A percentile compares a stretch with the other conserved stretches of the same genome.
Evolutionary conservation across 35 echinoderm and acorn worm species (phyloP).

Genomic region (Holothuria glaberrima): DNA sequence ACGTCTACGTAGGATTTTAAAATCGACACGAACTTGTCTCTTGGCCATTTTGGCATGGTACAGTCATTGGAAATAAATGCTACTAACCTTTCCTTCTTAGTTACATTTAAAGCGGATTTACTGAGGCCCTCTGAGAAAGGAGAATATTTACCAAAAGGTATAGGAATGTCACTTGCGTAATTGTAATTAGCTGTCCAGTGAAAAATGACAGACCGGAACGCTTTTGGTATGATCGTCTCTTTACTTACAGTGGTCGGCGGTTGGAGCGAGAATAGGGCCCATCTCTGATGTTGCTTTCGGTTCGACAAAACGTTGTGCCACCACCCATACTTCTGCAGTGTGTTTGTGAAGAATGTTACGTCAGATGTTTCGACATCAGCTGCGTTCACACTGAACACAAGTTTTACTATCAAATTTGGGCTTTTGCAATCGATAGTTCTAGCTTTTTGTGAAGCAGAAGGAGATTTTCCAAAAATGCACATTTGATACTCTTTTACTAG

Average conservation of each 20-base stretch:
- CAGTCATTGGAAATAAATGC: slow-evolving; percentile 22
- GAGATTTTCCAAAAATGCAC: slow-evolving; percentile 24
- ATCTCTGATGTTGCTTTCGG: background rate
- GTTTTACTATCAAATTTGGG: background rate
- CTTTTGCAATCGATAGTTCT: background rate
- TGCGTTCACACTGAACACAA: background rate
- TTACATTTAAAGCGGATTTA: background rate
- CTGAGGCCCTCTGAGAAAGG: background rate
- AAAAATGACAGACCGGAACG: background rate
- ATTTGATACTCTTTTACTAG: background rate
- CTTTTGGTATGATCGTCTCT: slow-evolving; percentile 45
- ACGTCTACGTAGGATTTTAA: slow-evolving; percentile 10
- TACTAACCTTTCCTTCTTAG: slow-evolving; percentile 10
- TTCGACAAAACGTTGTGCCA: background rate
- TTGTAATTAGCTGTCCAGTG: slow-evolving; percentile 54
- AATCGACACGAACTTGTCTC: slow-evolving; percentile 1
- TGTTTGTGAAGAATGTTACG: slow-evolving; percentile 35
- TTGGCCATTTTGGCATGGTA: slow-evolving; percentile 13
- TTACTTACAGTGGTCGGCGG: background rate
- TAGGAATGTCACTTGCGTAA: slow-evolving; percentile 17
- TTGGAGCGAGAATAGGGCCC: slow-evolving; percentile 9
- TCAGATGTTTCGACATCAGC: background rate
- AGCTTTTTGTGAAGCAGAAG: background rate
- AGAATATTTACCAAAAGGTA: slow-evolving; percentile 38
- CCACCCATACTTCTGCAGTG: slow-evolving; percentile 37